A percentile compares a stretch with the other conserved stretches of the same genome.
Evolutionary conservation across 1,140 invertebrate species (phyloP).

Genomic region (Phocides pigmalion): DNA sequence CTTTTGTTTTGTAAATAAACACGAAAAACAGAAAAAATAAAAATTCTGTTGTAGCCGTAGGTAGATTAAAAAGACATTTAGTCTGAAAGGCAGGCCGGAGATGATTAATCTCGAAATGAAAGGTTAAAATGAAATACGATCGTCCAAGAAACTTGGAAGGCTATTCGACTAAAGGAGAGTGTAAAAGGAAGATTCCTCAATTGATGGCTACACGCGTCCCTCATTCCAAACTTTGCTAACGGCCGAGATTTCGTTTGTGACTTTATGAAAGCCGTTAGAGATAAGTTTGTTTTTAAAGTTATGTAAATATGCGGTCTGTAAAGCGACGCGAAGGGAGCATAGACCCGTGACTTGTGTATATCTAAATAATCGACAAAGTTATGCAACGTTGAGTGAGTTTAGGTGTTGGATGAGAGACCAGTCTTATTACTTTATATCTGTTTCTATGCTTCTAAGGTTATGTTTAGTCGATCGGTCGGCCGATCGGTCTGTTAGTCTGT

Average conservation of each 20-base stretch:
- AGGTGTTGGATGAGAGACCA: too few relatives aligned
- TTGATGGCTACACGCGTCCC: constrained; percentile 3
- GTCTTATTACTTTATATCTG: too few relatives aligned
- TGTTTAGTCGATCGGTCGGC: too few relatives aligned
- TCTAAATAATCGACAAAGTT: too few relatives aligned
- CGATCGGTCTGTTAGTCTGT: too few relatives aligned
- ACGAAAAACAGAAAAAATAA: too few relatives aligned
- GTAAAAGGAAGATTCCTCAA: constrained; percentile 14
- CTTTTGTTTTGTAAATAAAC: too few relatives aligned
- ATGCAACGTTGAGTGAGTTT: too few relatives aligned
- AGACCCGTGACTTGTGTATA: background rate
- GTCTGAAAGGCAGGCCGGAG: background rate
- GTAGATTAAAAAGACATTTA: constrained; percentile 11
- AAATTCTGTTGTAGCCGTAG: background rate
- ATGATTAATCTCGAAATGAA: constrained; percentile 21
- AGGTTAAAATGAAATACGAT: constrained; percentile 22
- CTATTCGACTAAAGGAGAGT: background rate
- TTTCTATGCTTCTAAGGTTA: too few relatives aligned
- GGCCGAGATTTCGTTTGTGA: constrained; percentile 1
- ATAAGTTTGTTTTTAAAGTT: background rate
- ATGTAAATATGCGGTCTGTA: background rate
- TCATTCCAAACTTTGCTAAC: constrained; percentile 2
- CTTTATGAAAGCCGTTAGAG: constrained; percentile 1
- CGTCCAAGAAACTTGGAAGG: constrained; percentile 17
- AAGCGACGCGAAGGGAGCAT: background rate